A percentile compares a stretch with the other conserved stretches of the same genome.
Evolutionary conservation across 2,888 invertebrate species (phyloP).

Genomic region (Monopis laevigella): DNA sequence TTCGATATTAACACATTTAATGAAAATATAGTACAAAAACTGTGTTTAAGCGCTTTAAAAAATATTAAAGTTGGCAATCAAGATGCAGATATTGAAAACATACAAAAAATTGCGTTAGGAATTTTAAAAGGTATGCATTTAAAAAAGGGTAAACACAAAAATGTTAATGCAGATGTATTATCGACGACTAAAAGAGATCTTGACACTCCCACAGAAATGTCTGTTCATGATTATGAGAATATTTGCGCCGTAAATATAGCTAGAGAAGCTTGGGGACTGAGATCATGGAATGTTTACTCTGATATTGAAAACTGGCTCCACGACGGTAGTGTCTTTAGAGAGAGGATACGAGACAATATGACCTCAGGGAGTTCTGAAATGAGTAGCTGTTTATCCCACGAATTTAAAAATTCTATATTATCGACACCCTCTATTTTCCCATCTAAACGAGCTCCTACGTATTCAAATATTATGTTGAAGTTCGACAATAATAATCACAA

Average conservation of each 20-base stretch:
- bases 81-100: conserved; percentile 63
- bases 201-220: conserved; percentile 66
- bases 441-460: conserved; percentile 44
- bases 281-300: conserved; percentile 72
- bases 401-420: conserved; percentile 50
- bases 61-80: conserved; percentile 65
- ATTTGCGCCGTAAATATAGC: conserved; percentile 72
- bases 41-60: conserved; percentile 60
- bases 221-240: conserved; percentile 74
- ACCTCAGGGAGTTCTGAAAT: conserved; percentile 69
- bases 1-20: conserved; percentile 64
- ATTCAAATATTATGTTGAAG: conserved; percentile 56
- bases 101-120: conserved; percentile 61
- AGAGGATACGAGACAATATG: conserved; percentile 64
- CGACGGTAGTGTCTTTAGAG: conserved; percentile 69
- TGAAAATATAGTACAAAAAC: conserved; percentile 63
- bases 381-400: conserved; percentile 55
- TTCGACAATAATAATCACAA: conserved; percentile 49
- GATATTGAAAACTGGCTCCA: conserved; percentile 72
- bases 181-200: conserved; percentile 52
- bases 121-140: conserved; percentile 63
- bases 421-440: conserved; percentile 49
- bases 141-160: conserved; percentile 55
- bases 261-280: conserved; percentile 70
- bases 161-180: conserved; percentile 34